These are phyloP conservation scores for Gambusia holbrooki DNA, from an alignment of 2,113 vertebrate species.

Conservation along the genomic window DNA sequence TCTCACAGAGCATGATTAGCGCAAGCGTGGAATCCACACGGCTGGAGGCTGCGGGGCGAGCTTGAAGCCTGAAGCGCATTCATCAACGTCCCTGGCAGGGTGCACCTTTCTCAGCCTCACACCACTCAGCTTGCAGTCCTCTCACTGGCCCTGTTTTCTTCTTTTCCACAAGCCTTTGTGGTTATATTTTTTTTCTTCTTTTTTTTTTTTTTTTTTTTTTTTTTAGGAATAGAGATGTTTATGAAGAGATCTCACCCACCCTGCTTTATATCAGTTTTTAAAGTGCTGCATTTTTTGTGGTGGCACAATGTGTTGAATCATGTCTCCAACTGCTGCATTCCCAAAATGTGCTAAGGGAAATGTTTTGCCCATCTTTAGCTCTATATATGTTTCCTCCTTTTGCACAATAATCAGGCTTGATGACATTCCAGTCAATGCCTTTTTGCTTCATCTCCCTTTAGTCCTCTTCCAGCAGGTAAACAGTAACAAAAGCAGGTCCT, in stretches of 20 bases:
- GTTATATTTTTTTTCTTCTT: constrained; percentile 43
- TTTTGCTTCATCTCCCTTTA: constrained; percentile 28
- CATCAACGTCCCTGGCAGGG: constrained; percentile 86
- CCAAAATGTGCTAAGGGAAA: constrained; percentile 2
- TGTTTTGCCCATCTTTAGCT: not conserved
- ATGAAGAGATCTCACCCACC: constrained; percentile 43
- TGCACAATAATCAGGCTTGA: constrained; percentile 30
- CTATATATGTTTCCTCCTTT: constrained; percentile 8
- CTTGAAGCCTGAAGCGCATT: constrained; percentile 83
- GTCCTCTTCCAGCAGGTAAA: constrained; percentile 66
- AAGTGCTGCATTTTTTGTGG: constrained; percentile 2
- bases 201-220: constrained; percentile 11
- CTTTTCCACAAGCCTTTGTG: constrained; percentile 54
- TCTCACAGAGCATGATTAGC: constrained; percentile 80
- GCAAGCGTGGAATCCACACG: constrained; percentile 77
- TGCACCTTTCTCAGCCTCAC: constrained; percentile 79
- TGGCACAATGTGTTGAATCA: constrained; percentile 2
- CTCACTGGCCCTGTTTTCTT: constrained; percentile 62
- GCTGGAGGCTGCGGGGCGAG: constrained; percentile 78
- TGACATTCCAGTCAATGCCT: constrained; percentile 47
- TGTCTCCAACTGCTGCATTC: constrained; percentile 6
- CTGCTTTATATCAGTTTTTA: constrained; percentile 26
- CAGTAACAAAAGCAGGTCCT: constrained; percentile 64
- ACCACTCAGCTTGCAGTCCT: constrained; percentile 67
- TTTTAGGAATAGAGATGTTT: constrained; percentile 38